Conservation (phyloP, 2,113 vertebrate species). For the Collichthys lucidus region DNA sequence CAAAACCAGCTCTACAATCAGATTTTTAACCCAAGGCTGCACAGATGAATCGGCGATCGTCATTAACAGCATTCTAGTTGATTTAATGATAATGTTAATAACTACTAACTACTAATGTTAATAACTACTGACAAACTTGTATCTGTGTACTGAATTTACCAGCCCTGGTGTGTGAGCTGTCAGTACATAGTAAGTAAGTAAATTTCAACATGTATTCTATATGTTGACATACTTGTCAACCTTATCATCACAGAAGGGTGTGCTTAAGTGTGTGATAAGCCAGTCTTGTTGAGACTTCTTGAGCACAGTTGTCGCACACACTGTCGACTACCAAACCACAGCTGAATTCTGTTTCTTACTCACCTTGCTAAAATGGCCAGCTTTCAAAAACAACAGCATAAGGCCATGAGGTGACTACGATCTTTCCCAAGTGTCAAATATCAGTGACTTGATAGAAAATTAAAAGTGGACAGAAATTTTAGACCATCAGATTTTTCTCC, state of each 20-base stretch:
- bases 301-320: background rate
- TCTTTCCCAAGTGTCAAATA: conserved; percentile 10
- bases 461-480: conserved; percentile 7
- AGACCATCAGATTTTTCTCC: background rate
- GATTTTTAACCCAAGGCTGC: too few relatives aligned
- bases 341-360: background rate
- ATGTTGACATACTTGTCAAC: background rate
- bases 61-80: too few relatives aligned
- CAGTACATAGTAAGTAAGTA: too few relatives aligned
- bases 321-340: background rate
- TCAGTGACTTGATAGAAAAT: conserved; percentile 2
- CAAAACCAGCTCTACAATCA: too few relatives aligned
- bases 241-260: background rate
- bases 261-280: background rate
- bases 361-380: background rate
- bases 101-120: too few relatives aligned
- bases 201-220: background rate
- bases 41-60: too few relatives aligned
- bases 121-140: too few relatives aligned
- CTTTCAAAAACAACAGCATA: background rate
- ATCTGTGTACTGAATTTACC: too few relatives aligned
- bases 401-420: background rate
- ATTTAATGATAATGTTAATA: too few relatives aligned
- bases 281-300: background rate
- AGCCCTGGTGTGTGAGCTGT: too few relatives aligned